A percentile compares a stretch with the other conserved stretches of the same genome.
Evolutionary conservation across 2,113 vertebrate species (phyloP).

Genomic region (Amphiprion percula): DNA sequence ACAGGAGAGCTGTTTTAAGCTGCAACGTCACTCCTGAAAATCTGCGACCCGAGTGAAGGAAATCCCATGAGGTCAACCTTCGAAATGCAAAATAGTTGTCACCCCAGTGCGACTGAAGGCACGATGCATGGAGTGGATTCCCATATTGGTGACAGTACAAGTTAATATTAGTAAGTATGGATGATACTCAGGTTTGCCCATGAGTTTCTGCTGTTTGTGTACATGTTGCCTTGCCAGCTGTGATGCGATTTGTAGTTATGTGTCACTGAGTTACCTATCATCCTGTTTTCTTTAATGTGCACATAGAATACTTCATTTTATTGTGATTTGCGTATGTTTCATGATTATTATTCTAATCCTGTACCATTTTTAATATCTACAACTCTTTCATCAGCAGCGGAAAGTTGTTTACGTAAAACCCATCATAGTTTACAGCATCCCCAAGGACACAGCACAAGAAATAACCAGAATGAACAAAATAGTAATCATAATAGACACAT

Average conservation of each 20-base stretch:
- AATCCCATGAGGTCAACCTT: constrained; percentile 25
- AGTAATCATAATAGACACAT: not conserved
- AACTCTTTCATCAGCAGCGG: not conserved
- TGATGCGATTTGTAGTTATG: not conserved
- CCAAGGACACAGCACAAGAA: not conserved
- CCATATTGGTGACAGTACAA: constrained; percentile 20
- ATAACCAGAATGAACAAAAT: not conserved
- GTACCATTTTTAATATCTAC: not conserved
- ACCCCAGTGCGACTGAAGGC: not conserved
- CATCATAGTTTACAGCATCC: constrained; percentile 3
- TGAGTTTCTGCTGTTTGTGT: constrained; percentile 32
- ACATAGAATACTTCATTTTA: not conserved
- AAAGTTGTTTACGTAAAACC: not conserved
- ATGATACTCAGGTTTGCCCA: constrained; percentile 24
- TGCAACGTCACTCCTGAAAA: constrained; percentile 43
- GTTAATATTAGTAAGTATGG: constrained; percentile 44
- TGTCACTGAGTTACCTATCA: not conserved
- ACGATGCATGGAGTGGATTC: not conserved
- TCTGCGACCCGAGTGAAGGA: not conserved
- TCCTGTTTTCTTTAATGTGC: not conserved
- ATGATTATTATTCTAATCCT: not conserved
- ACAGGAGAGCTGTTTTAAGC: not conserved
- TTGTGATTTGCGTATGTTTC: not conserved
- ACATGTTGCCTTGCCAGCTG: constrained; percentile 21
- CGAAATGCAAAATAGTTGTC: constrained; percentile 24